These are phyloP conservation scores for Potamarius usumacintae DNA, from an alignment of 2,113 vertebrate species.

Conservation along the genomic window DNA sequence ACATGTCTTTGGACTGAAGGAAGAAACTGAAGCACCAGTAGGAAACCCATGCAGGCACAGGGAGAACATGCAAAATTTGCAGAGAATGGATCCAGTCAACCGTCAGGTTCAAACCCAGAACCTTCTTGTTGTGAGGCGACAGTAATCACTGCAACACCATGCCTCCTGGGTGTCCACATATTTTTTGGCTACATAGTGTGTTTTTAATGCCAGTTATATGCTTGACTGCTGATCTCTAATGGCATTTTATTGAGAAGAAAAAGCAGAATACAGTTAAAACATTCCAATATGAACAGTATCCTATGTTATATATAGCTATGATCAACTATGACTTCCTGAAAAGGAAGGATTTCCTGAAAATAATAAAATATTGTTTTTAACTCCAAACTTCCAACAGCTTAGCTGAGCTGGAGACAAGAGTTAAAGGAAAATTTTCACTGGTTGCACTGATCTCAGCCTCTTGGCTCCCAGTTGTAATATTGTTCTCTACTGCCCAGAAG, in stretches of 20 bases:
- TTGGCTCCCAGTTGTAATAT: slow-evolving; percentile 9
- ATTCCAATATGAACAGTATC: not conserved
- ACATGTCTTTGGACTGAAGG: too few relatives aligned
- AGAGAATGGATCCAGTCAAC: too few relatives aligned
- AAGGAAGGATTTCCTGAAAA: not conserved
- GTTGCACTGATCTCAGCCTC: not conserved
- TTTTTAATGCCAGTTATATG: not conserved
- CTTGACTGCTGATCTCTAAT: not conserved
- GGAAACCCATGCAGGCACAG: too few relatives aligned
- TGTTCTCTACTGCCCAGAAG: not conserved
- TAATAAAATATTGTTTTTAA: not conserved
- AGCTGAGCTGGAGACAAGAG: not conserved
- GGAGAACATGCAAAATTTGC: too few relatives aligned
- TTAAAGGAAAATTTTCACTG: not conserved
- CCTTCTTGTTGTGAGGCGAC: too few relatives aligned
- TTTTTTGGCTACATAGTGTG: not conserved
- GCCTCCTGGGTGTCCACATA: too few relatives aligned
- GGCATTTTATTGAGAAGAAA: not conserved
- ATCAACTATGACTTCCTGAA: not conserved
- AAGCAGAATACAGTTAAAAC: not conserved
- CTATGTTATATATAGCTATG: not conserved
- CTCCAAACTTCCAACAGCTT: not conserved
- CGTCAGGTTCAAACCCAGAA: too few relatives aligned
- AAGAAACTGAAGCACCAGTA: too few relatives aligned
- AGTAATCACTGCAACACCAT: too few relatives aligned